Percentiles rank a stretch among this genome's conserved stretches.
These are phyloP conservation scores for Apogon talboti DNA, from an alignment of 2,797 vertebrate genomes.

Conservation along the genomic window DNA sequence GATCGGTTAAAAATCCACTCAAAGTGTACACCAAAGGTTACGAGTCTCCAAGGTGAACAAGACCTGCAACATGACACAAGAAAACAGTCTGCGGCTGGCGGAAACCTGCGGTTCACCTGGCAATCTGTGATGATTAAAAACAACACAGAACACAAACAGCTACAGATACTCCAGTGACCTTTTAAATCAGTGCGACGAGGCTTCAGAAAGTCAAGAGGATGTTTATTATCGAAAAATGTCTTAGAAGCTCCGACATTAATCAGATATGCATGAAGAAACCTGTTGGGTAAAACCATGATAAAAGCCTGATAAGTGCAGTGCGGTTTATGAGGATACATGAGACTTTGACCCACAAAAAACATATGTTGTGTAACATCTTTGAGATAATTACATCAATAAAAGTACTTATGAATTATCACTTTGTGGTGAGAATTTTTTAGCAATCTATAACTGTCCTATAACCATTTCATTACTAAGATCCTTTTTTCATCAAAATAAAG, in stretches of 20 bases:
- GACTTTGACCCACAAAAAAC: constrained; percentile 55
- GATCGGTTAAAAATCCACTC: constrained; percentile 37
- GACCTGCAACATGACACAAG: constrained; percentile 25
- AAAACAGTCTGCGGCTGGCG: neutral
- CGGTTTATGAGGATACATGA: constrained; percentile 28
- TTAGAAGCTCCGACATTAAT: constrained; percentile 7
- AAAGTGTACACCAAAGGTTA: constrained; percentile 47
- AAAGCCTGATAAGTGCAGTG: constrained; percentile 33
- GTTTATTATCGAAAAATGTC: neutral
- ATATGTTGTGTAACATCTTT: constrained; percentile 30
- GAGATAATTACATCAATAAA: constrained; percentile 26
- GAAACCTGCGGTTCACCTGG: no score
- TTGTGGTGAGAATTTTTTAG: no score
- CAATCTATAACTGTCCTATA: neutral
- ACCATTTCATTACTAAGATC: no score
- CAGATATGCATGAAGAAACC: constrained; percentile 2
- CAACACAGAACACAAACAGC: neutral
- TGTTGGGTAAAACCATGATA: constrained; percentile 37
- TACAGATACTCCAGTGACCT: no score
- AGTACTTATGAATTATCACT: neutral
- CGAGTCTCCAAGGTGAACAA: constrained; percentile 25
- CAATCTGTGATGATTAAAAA: neutral
- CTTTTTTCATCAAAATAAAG: no score
- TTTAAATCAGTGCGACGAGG: neutral
- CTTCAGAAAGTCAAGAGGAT: neutral